These are phyloP conservation scores for Cataglyphis altisquamis DNA, from an alignment of 2,888 invertebrate species.

Conservation along the genomic window DNA sequence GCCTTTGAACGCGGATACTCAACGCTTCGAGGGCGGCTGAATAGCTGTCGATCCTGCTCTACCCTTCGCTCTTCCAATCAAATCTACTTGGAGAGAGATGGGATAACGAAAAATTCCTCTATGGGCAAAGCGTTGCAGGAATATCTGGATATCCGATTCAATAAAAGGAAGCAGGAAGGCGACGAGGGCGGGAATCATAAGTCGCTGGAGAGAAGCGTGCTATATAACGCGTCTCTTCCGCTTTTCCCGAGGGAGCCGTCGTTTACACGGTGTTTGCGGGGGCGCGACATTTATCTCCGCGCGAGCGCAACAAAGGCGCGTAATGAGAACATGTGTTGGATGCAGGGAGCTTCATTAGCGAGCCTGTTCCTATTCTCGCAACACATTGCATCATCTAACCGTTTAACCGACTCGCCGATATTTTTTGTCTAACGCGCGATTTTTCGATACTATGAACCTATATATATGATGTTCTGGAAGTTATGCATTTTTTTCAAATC, in stretches of 20 bases:
- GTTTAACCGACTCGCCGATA: slow-evolving; percentile 56
- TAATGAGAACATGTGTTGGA: slow-evolving; percentile 84
- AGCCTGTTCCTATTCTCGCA: slow-evolving; percentile 71
- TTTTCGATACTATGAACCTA: slow-evolving; percentile 50
- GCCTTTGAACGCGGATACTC: slow-evolving; percentile 62
- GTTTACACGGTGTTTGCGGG: slow-evolving; percentile 70
- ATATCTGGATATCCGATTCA: slow-evolving; percentile 52
- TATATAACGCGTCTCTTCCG: slow-evolving; percentile 47
- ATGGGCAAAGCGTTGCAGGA: slow-evolving; percentile 42
- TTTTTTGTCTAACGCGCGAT: slow-evolving; percentile 24
- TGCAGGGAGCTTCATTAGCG: slow-evolving; percentile 78
- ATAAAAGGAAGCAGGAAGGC: slow-evolving; percentile 47
- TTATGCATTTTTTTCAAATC: neutral
- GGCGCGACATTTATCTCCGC: slow-evolving; percentile 74
- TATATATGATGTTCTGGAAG: neutral
- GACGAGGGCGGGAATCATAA: slow-evolving; percentile 51
- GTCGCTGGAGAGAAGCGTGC: slow-evolving; percentile 31
- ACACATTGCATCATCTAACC: slow-evolving; percentile 65
- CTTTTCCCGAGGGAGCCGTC: slow-evolving; percentile 60
- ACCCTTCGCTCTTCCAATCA: slow-evolving; percentile 55
- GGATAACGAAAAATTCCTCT: slow-evolving; percentile 63
- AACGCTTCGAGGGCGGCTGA: slow-evolving; percentile 60
- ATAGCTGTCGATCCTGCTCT: slow-evolving; percentile 37
- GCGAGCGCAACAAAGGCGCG: slow-evolving; percentile 81
- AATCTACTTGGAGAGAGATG: slow-evolving; percentile 66